Evolutionary conservation across 2,797 vertebrate genomes (phyloP), one percentile per base, ranked within the genome.

Genomic region (Lepus townsendii): DNA sequence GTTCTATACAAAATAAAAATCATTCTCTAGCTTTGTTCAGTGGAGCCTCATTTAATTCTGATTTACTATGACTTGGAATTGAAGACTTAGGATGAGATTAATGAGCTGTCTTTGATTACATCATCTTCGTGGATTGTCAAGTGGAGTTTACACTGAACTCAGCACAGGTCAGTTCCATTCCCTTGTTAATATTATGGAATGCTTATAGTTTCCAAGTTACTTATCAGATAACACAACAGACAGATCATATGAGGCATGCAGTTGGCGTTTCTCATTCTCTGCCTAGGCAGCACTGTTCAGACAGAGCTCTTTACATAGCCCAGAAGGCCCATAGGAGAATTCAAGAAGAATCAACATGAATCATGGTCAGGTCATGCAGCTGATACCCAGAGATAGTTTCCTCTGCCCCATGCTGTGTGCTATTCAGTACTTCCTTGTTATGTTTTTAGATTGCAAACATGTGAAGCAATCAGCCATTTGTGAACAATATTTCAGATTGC

Each of bases 101-200:
- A 97, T 97, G 94, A 97, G 73, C 97, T 98, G 95, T 90, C 98
- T 98, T 93, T 52, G 92, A 89, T 98, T 97, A 98, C 95, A 76
- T 98, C 97, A 98, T 96, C 96, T 83, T 89, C 54, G 0, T 96
- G 97, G 97, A 97, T 96, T 97, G 96, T 97, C 95, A 97, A 91
- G 96, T 52, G 92, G 95, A 97, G 96, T 57, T 93, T 96, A 54
- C 63, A 17, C 72, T 96, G 92, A 97, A 97, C 93, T 90, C 63
- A 96, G 90, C 96, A 95, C 96, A 97, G 92, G 84, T 97, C 96
- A 82, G 87, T 97, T 97, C 35, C 24, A 91, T 71, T 88, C 93
- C 92, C 91, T 95, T 94, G 90, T 68, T 97, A 90, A 96, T 94
- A 73, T 50, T 87, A 88, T n/a, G 65, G 52, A 94, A 97, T 52